Evolutionary conservation across 2,888 invertebrate genomes (phyloP), one percentile per base, ranked within the genome.

Genomic region (Laothoe populi): DNA sequence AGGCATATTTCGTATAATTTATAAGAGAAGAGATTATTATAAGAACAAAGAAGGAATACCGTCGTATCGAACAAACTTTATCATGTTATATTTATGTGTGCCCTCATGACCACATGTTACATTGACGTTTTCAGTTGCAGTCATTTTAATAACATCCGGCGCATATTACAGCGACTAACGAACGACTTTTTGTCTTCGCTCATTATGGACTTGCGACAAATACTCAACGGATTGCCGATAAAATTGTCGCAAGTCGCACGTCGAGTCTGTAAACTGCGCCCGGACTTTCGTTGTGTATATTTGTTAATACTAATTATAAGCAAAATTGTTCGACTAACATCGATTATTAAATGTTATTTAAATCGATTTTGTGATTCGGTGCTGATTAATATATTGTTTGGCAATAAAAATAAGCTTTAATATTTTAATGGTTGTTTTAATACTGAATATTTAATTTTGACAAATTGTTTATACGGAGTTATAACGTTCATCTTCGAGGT

Each of bases 251-350:
- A 19, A n/a, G 19, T 19, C 16, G 16, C 13, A 3, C 24, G 1
- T 8, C 4, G 21, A 23, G 10, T 23, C 45, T 19, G 7, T 49
- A 26, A 16, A 16, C 10, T 16, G 16, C 49, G 26, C 8, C 31
- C 26, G 16, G 31, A 49, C 31, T 49, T 31, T 1, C 7, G 13
- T 31, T 31, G 16, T 26, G 13, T 49, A 16, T 49, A 49, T 49
- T 26, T 1, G 26, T 16, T 49, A 31, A 2, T 46, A 46, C 13
- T 24, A 21, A 5, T 31, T 31, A 4, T 31, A 49, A 49, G 7
- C 48, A n/a, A 48, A 49, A 31, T 49, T 49, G 31, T 31, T 57
- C 57, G 57, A 65, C 57, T 66, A 64, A 35, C 49, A 49, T 49
- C 26, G 49, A 49, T 49, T 49, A 16, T 3, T 49, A 66, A 49